phyloP scores from a whole-genome alignment of 2,888 invertebrate genomes.

The Heliconius cydno region DNA sequence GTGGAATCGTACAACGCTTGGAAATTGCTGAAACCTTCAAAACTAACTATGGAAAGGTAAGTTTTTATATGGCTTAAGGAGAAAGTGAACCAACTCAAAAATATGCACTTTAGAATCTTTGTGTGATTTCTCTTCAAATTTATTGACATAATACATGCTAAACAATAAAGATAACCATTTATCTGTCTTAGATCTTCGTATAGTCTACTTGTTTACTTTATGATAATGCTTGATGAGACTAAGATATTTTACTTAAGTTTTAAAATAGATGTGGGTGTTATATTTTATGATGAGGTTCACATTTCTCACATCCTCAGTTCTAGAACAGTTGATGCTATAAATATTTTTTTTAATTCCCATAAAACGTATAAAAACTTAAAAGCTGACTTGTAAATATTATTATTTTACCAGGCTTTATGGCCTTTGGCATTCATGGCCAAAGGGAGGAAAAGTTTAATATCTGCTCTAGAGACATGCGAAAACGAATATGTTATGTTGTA shows the following conservation, averaged over 20 bases:
- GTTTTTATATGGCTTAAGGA: conserved; percentile 43
- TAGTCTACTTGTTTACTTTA: neutral
- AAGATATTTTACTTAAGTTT: neutral
- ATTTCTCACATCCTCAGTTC: neutral
- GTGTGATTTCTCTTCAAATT: neutral
- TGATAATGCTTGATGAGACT: neutral
- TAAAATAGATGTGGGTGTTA: neutral
- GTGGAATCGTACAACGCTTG: conserved; percentile 95
- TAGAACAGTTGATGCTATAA: neutral
- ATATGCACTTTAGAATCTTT: neutral
- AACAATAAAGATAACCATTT: conserved; percentile 2
- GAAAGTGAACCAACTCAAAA: neutral
- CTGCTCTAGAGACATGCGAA: neutral
- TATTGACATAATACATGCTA: neutral
- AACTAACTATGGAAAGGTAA: conserved; percentile 94
- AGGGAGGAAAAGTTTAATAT: neutral
- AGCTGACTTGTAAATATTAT: too few species aligned
- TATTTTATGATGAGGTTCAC: neutral
- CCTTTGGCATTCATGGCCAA: neutral
- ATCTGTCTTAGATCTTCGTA: neutral
- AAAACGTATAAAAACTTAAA: neutral
- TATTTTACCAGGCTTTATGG: neutral
- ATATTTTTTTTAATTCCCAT: neutral
- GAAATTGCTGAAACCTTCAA: conserved; percentile 96
- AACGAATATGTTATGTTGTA: neutral